These are phyloP conservation scores for Polyodon spathula DNA, from an alignment of 2,113 vertebrate genomes.

Conservation along the genomic window DNA sequence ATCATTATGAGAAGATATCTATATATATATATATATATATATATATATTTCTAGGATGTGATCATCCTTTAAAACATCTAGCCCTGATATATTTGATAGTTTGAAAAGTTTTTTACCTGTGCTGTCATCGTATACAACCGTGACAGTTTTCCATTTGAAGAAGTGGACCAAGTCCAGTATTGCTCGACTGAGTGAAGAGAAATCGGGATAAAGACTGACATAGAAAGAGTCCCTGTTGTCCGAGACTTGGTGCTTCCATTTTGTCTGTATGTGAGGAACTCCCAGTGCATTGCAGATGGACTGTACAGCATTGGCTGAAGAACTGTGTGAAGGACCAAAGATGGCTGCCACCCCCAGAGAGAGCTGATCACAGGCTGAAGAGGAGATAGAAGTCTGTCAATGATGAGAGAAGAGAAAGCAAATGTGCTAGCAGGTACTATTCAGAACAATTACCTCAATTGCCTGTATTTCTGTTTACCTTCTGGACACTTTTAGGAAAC, in stretches of 20 bases:
- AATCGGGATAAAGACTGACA: constrained; percentile 92
- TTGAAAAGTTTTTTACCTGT: constrained; percentile 75
- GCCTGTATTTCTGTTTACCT: not conserved
- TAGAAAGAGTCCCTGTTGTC: constrained; percentile 96
- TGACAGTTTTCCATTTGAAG: constrained; percentile 97
- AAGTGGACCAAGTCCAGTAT: constrained; percentile 96
- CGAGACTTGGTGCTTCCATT: constrained; percentile 96
- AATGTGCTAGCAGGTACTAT: constrained; percentile 32
- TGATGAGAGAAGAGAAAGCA: constrained; percentile 35
- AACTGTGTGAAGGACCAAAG: constrained; percentile 95
- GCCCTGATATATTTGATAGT: constrained; percentile 24
- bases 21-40: no score
- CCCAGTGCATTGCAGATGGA: constrained; percentile 96
- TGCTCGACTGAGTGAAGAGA: constrained; percentile 90
- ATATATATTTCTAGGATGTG: no score
- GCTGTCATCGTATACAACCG: constrained; percentile 97
- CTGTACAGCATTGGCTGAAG: constrained; percentile 95
- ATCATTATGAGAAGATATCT: no score
- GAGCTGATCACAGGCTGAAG: constrained; percentile 94
- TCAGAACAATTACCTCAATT: not conserved
- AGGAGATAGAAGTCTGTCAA: constrained; percentile 52
- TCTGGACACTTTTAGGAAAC: no score
- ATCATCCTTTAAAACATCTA: no score
- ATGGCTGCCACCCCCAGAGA: constrained; percentile 97
- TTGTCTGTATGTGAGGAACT: constrained; percentile 95